A percentile compares a stretch with the other conserved stretches of the same genome.
Conservation (phyloP, 2,888 invertebrate genomes). For the Dione juno region DNA sequence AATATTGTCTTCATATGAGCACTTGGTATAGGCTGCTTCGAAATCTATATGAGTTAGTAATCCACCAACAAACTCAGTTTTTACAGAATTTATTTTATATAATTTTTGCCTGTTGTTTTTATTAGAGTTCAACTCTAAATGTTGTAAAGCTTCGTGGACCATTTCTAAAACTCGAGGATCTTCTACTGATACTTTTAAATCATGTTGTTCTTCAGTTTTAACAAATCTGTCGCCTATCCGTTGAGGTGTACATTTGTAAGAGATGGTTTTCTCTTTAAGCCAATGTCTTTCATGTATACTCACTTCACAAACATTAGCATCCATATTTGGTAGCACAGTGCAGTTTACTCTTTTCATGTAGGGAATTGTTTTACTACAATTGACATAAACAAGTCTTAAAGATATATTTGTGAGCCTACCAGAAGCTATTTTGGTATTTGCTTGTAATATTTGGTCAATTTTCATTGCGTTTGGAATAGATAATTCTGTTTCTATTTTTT, state of each 20-base stretch:
- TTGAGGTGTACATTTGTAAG: slow-evolving; percentile 61
- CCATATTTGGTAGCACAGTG: slow-evolving; percentile 54
- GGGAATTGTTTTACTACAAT: slow-evolving; percentile 61
- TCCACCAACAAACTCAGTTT: slow-evolving; percentile 82
- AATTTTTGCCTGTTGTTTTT: slow-evolving; percentile 65
- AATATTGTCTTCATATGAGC: slow-evolving; percentile 64
- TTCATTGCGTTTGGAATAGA: slow-evolving; percentile 55
- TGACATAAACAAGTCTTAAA: slow-evolving; percentile 57
- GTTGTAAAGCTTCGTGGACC: slow-evolving; percentile 64
- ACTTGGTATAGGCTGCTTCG: slow-evolving; percentile 82
- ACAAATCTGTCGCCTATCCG: slow-evolving; percentile 58
- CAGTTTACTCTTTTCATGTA: slow-evolving; percentile 58
- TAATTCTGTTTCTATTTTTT: slow-evolving; percentile 64
- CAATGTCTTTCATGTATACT: slow-evolving; percentile 59
- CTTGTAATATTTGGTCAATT: slow-evolving; percentile 60
- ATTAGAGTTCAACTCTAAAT: slow-evolving; percentile 67
- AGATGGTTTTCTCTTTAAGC: slow-evolving; percentile 60
- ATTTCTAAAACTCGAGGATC: slow-evolving; percentile 62
- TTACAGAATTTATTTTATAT: slow-evolving; percentile 70
- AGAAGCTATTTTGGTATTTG: slow-evolving; percentile 57
- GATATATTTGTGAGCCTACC: slow-evolving; percentile 64
- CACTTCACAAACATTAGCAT: slow-evolving; percentile 65
- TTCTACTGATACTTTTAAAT: slow-evolving; percentile 47
- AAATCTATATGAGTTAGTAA: slow-evolving; percentile 82
- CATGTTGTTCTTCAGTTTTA: slow-evolving; percentile 43